Base-by-base conservation (phyloP, 2,113 vertebrate genomes). In the Eurypyga helias region DNA sequence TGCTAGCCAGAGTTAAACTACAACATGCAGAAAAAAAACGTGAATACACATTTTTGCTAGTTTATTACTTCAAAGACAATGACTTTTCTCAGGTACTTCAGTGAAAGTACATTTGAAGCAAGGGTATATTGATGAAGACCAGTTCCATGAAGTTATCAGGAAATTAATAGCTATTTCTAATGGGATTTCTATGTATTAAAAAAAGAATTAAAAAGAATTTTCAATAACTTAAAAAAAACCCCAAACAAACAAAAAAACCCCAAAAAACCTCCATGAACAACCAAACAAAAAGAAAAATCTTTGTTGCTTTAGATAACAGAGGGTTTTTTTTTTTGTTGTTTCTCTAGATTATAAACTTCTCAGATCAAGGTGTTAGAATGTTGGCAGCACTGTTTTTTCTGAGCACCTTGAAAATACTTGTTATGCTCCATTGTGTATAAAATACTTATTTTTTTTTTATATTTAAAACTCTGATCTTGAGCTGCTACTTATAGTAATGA, bases 171-270 rank as follows among this genome's bases (percentile, higher is more conserved):
- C 3, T n/a, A 61, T 72, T 86, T 82, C 13, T 66, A 71, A 55
- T 4, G 18, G 10, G 10, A 77, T 60, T 77, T 76, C 26, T n/a
- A n/a, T n/a, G n/a, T n/a, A n/a, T n/a, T n/a, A n/a, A n/a, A n/a
- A n/a, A n/a, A n/a, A n/a, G n/a, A 75, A 16, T 25, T 1, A n/a
- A n/a, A n/a, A n/a, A n/a, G n/a, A 58, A 54, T 11, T n/a, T 84
- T 7, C 2, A 6, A 51, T 17, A 2, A 91, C 55, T 3, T 60
- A 0, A 6, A 33, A 43, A 7, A n/a, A 24, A 12, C n/a, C n/a
- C n/a, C 25, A 10, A 20, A 9, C 21, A 8, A 8, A 7, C 12
- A 3, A 4, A 21, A 46, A 24, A 41, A 41, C 9, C 41, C 41
- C 41, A 41, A 41, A 41, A 9, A 41, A 41, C 41, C 12, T n/a